Evolutionary conservation across 2,888 invertebrate species (phyloP).

Genomic region (Chamaedrilus cognettii): DNA sequence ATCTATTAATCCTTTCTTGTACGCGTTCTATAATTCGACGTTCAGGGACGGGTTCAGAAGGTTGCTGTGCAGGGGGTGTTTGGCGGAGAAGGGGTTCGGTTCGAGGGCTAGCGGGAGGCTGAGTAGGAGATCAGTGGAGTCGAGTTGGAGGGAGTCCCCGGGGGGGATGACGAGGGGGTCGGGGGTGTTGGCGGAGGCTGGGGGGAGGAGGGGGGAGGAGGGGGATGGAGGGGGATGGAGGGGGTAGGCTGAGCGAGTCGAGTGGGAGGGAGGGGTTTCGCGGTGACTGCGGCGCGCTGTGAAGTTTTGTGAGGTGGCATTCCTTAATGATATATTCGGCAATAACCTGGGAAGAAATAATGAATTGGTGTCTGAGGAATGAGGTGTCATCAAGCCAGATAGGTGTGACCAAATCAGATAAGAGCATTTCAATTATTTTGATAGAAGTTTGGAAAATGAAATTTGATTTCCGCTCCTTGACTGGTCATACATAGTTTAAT

Average conservation of each 20-base stretch:
- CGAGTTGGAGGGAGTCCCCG: not conserved
- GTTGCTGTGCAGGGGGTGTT: constrained; percentile 32
- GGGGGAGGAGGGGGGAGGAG: not conserved
- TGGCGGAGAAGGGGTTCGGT: not conserved
- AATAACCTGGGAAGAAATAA: too few species aligned
- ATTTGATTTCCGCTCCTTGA: too few species aligned
- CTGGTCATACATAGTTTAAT: too few species aligned
- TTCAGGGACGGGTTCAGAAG: constrained; percentile 36
- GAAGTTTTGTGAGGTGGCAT: too few species aligned
- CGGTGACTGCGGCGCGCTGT: too few species aligned
- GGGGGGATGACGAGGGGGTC: constrained; percentile 4
- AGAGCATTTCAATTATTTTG: too few species aligned
- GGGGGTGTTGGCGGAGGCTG: not conserved
- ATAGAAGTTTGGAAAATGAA: too few species aligned
- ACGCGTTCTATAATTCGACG: constrained; percentile 40
- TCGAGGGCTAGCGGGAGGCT: not conserved
- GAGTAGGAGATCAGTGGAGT: not conserved
- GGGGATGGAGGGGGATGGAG: not conserved
- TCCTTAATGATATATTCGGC: too few species aligned
- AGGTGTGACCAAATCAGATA: too few species aligned
- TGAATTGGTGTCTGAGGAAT: too few species aligned
- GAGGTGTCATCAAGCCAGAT: too few species aligned
- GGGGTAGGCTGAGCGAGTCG: not conserved
- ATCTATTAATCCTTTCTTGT: constrained; percentile 39
- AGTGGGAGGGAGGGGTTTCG: not conserved